phyloP scores from a whole-genome alignment of 2,888 invertebrate species.

The Hymenopus coronatus region DNA sequence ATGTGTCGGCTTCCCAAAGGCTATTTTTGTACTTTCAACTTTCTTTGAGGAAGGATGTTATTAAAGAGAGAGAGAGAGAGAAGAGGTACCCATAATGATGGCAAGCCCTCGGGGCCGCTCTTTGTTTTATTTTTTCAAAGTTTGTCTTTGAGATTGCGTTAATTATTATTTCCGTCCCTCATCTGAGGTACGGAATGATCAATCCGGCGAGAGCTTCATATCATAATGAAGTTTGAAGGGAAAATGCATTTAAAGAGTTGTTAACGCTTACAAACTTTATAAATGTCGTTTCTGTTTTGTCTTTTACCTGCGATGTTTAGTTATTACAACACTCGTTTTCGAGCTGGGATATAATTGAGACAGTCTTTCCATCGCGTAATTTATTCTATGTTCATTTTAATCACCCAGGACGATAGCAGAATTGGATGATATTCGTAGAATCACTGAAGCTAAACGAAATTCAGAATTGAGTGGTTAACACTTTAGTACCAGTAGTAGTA shows the following conservation, averaged over 20 bases:
- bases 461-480: too few species aligned
- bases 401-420: too few species aligned
- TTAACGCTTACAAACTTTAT: not conserved
- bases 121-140: not conserved
- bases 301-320: too few species aligned
- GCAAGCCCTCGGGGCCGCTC: not conserved
- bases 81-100: not conserved
- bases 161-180: not conserved
- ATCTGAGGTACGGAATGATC: not conserved
- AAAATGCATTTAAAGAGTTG: not conserved
- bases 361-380: too few species aligned
- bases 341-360: too few species aligned
- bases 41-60: not conserved
- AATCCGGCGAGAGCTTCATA: not conserved
- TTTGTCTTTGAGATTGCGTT: not conserved
- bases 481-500: too few species aligned
- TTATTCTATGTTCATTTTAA: too few species aligned
- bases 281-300: too few species aligned
- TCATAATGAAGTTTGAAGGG: not conserved
- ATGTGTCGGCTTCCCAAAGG: not conserved
- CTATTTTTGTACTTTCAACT: not conserved
- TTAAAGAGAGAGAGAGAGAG: not conserved
- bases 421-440: too few species aligned
- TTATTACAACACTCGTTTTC: too few species aligned
- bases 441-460: too few species aligned